phyloP scores from a whole-genome alignment of 2,113 vertebrate species.

The Pheucticus melanocephalus region DNA sequence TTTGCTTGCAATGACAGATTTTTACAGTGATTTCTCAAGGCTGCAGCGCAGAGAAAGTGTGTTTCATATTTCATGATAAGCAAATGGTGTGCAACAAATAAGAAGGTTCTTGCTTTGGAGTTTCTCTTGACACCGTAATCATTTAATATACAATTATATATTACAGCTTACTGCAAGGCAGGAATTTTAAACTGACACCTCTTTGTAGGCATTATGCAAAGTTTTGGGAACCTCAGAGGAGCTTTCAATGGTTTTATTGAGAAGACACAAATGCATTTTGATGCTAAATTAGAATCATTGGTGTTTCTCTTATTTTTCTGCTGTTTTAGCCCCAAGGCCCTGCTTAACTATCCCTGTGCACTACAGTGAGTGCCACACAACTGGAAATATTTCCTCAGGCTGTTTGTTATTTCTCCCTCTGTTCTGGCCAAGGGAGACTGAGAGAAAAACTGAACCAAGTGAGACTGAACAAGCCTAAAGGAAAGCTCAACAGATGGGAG shows the following conservation, averaged over 20 bases:
- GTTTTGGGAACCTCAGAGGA: not conserved
- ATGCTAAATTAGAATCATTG: not conserved
- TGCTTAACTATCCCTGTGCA: not conserved
- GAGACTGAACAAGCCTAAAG: not conserved
- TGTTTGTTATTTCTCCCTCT: not conserved
- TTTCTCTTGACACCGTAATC: not conserved
- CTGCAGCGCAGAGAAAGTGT: not conserved
- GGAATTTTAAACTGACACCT: not conserved
- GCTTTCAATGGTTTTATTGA: not conserved
- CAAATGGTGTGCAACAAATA: constrained; percentile 21
- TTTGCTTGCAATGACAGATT: not conserved
- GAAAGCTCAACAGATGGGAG: not conserved
- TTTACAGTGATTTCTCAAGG: constrained; percentile 48
- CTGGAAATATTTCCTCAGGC: not conserved
- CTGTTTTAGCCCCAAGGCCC: not conserved
- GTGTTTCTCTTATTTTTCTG: not conserved
- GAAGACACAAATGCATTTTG: not conserved
- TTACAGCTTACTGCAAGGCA: not conserved
- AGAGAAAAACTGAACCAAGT: not conserved
- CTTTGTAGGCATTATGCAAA: not conserved
- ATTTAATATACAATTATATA: not conserved
- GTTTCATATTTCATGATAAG: not conserved
- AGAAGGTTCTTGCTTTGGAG: not conserved
- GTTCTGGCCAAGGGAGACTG: not conserved
- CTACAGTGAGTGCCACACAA: not conserved